Percentiles rank a stretch among this genome's conserved stretches.
These are phyloP conservation scores for Brachionus rotundiformis DNA, from an alignment of 1,140 invertebrate species.

Conservation along the genomic window DNA sequence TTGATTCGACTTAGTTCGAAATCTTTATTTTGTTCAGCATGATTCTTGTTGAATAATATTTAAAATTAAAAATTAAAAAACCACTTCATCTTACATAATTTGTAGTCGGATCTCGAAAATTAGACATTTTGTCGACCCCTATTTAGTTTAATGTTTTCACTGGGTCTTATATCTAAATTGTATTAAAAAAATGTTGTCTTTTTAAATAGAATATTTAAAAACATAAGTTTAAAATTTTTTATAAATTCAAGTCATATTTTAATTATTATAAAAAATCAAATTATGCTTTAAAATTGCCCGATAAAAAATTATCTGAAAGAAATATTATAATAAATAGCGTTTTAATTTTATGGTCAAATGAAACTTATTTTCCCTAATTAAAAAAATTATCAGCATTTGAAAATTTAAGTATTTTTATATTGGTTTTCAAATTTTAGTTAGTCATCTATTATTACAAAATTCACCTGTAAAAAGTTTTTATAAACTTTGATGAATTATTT, in stretches of 20 bases:
- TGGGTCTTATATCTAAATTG: not conserved
- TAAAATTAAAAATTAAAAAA: not conserved
- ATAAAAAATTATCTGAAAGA: not conserved
- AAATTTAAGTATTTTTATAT: not conserved
- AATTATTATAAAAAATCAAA: not conserved
- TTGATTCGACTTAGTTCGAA: slow-evolving; percentile 94
- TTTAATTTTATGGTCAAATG: not conserved
- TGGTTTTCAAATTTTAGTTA: not conserved
- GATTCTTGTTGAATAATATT: not conserved
- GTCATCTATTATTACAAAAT: not conserved
- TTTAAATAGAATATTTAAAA: not conserved
- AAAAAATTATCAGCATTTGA: slow-evolving; percentile 3
- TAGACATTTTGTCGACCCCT: not conserved
- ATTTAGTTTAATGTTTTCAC: not conserved
- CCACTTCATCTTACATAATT: not conserved
- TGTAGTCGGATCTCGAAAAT: slow-evolving; percentile 18
- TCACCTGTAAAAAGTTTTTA: not conserved
- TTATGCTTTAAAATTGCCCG: not conserved
- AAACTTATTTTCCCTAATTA: not conserved
- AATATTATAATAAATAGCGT: slow-evolving; percentile 2
- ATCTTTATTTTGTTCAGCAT: slow-evolving; percentile 66
- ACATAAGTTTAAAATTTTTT: not conserved
- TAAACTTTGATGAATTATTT: not conserved
- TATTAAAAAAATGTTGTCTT: not conserved
- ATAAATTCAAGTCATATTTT: not conserved